Conservation (phyloP, 2,797 vertebrate species). For the Alosa sapidissima region DNA sequence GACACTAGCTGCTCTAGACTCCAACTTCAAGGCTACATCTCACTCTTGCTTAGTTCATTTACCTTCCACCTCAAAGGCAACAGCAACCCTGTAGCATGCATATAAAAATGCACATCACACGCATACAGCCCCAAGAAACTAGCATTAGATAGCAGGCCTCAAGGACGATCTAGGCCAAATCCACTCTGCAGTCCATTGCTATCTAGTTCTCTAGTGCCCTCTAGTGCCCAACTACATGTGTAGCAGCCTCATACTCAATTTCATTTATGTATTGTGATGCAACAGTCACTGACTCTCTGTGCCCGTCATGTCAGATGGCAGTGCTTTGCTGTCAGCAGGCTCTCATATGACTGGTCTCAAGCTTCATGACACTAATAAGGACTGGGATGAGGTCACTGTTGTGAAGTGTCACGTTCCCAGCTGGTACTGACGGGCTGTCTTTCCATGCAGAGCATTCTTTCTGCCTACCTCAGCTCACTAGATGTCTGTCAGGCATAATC, state of each 20-base stretch:
- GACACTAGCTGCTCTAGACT: slow-evolving; percentile 59
- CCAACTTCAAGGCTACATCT: slow-evolving; percentile 41
- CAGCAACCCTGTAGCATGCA: background rate
- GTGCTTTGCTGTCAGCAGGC: background rate
- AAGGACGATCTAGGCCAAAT: background rate
- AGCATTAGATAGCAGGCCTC: background rate
- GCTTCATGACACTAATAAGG: background rate
- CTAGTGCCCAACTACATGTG: background rate
- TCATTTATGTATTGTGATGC: background rate
- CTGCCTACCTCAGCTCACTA: slow-evolving; percentile 19
- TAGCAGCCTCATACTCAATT: background rate
- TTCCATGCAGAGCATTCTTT: background rate
- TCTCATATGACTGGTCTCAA: background rate
- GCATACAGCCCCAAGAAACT: background rate
- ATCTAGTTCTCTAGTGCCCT: background rate
- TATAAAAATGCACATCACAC: background rate
- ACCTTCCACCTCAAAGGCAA: background rate
- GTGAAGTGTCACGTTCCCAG: background rate
- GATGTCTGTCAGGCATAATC: background rate
- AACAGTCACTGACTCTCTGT: background rate
- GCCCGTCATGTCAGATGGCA: background rate
- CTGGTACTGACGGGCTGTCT: background rate
- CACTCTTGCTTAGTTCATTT: background rate
- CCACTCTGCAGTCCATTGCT: background rate
- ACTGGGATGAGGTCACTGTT: background rate